phyloP scores from a whole-genome alignment of 1,140 invertebrate genomes.

The Drosophila littoralis region DNA sequence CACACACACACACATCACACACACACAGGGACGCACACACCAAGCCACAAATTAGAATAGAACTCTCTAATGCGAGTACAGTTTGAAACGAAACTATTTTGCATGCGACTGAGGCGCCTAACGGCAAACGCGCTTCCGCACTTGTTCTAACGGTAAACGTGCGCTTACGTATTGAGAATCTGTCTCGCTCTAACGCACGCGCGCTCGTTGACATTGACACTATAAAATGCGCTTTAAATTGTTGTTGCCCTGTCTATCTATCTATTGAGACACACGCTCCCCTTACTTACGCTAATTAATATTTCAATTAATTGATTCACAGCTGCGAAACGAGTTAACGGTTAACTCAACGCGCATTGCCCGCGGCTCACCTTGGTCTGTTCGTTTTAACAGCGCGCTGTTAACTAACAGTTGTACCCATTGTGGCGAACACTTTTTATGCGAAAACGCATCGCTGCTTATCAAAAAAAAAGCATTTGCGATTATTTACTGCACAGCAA shows the following conservation, averaged over 20 bases:
- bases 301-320: conserved; percentile 11
- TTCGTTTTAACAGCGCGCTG: conserved; percentile 43
- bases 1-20: background rate
- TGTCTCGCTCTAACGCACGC: conserved; percentile 1
- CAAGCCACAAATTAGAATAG: conserved; percentile 7
- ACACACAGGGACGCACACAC: background rate
- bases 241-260: conserved; percentile 35
- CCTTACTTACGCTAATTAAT: conserved; percentile 16
- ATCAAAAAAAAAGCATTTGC: conserved; percentile 24
- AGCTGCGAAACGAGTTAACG: conserved; percentile 19
- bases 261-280: background rate
- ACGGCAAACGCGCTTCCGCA: conserved; percentile 70
- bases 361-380: conserved; percentile 38
- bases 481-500: conserved; percentile 25
- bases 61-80: conserved; percentile 24
- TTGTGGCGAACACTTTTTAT: conserved; percentile 53
- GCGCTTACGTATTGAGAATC: conserved; percentile 1
- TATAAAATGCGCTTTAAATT: conserved; percentile 50
- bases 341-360: conserved; percentile 10
- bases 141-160: conserved; percentile 65
- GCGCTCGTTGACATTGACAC: conserved; percentile 58
- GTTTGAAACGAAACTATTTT: conserved; percentile 41
- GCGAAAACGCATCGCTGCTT: conserved; percentile 40
- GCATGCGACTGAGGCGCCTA: conserved; percentile 47
- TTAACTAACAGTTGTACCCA: conserved; percentile 40